Evolutionary conservation across 2,888 invertebrate species (phyloP), one percentile per base, ranked within the genome.

Genomic region (Ophioninae sp.): DNA sequence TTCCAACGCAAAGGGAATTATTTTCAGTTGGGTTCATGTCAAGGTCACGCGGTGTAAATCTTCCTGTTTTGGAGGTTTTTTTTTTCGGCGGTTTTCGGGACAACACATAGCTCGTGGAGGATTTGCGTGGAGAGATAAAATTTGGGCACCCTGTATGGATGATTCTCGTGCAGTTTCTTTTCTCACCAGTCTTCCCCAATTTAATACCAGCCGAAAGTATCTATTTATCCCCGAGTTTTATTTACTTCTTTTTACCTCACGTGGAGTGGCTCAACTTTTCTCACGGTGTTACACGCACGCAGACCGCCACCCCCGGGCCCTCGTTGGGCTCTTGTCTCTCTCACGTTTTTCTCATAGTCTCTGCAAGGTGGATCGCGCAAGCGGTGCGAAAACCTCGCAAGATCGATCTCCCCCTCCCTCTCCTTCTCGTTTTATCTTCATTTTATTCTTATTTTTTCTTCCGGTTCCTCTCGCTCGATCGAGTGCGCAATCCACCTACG

Each of bases 251-350:
- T 57, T 57, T 44, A 39, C 7, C 67, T 20, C 72, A 7, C 17
- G 56, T 20, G 8, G 21, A 41, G n/a, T 73, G 30, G 75, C 59
- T 82, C 64, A 41, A 39, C 37, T 72, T 72, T 72, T 82, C 79
- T 79, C 65, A 69, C 70, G 80, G 80, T 83, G 77, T 80, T 77
- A 59, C 77, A 67, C 78, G 72, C 61, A 59, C 76, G 41, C 57
- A 44, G 0, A 17, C 23, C 50, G 7, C 70, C 21, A 37, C 44
- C 64, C 87, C 85, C 85, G 79, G 81, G 75, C 75, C 85, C 57
- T 77, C 77, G 37, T 70, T 8, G 37, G 17, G 62, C 70, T 79
- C 79, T 69, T 20, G 17, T 10, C 20, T 57, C 61, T 20, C 67
- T 67, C 68, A 21, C 67, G 61, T 68, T 68, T 56, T 79, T 77